These are phyloP conservation scores for Microtus oregoni DNA, from an alignment of 2,113 vertebrate genomes.

Conservation along the genomic window DNA sequence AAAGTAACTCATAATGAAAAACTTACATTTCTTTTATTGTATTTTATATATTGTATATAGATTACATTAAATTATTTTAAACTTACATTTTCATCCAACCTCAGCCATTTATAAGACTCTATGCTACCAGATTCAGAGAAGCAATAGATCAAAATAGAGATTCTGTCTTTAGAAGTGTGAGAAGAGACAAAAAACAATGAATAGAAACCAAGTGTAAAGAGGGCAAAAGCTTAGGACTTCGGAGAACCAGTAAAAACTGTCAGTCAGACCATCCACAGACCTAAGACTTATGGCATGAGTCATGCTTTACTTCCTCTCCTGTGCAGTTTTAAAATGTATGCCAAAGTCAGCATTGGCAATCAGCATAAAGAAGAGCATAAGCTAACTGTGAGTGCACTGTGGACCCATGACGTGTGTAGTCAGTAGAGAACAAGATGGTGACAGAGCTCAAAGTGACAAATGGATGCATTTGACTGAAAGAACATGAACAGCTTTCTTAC, in stretches of 20 bases:
- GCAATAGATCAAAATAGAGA: background rate
- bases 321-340: background rate
- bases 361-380: background rate
- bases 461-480: background rate
- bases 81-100: background rate
- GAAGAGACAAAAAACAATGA: conserved; percentile 15
- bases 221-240: background rate
- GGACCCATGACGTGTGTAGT: background rate
- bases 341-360: background rate
- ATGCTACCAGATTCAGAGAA: background rate
- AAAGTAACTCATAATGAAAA: conserved; percentile 2
- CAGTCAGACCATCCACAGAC: background rate
- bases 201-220: background rate
- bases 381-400: background rate
- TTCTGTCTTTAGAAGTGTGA: background rate
- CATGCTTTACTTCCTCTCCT: background rate
- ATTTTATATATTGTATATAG: background rate
- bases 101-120: background rate
- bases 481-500: background rate
- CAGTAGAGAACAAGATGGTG: background rate
- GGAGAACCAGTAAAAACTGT: background rate
- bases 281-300: background rate
- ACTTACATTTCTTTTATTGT: background rate
- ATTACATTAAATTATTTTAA: conserved; percentile 38
- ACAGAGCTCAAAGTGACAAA: background rate